Conservation (phyloP, 1,140 invertebrate species). For the Limonius californicus region DNA sequence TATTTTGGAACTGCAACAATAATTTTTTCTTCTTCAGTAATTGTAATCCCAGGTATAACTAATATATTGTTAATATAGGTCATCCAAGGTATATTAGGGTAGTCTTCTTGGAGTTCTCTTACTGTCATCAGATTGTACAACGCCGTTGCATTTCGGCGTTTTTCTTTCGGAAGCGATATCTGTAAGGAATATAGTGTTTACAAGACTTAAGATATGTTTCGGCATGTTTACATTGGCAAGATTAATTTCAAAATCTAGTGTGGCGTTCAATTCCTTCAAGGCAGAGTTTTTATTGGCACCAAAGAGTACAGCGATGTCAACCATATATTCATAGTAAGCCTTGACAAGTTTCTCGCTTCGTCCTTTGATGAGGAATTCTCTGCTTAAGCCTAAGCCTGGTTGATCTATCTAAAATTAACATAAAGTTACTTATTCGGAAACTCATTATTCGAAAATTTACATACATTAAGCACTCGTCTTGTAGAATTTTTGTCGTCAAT, state of each 20-base stretch:
- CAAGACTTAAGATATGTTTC: neutral
- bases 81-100: slow-evolving; percentile 63
- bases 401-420: slow-evolving; percentile 74
- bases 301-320: slow-evolving; percentile 81
- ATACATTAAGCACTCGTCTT: no score
- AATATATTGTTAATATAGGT: slow-evolving; percentile 59
- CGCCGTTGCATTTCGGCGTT: slow-evolving; percentile 83
- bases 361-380: slow-evolving; percentile 87
- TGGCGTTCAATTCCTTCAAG: neutral
- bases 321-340: slow-evolving; percentile 80
- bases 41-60: neutral
- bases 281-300: slow-evolving; percentile 49
- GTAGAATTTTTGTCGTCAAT: slow-evolving; percentile 89
- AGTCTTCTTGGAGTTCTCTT: slow-evolving; percentile 65
- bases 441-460: neutral
- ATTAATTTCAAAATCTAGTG: neutral
- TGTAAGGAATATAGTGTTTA: no score
- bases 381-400: slow-evolving; percentile 78
- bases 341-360: slow-evolving; percentile 71
- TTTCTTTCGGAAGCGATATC: slow-evolving; percentile 53
- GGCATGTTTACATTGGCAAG: neutral
- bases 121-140: slow-evolving; percentile 90
- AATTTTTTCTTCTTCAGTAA: no score
- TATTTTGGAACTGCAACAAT: no score
- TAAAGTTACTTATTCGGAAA: neutral